Base-by-base conservation (phyloP, 2,797 vertebrate species). In the Caiman crocodilus region DNA sequence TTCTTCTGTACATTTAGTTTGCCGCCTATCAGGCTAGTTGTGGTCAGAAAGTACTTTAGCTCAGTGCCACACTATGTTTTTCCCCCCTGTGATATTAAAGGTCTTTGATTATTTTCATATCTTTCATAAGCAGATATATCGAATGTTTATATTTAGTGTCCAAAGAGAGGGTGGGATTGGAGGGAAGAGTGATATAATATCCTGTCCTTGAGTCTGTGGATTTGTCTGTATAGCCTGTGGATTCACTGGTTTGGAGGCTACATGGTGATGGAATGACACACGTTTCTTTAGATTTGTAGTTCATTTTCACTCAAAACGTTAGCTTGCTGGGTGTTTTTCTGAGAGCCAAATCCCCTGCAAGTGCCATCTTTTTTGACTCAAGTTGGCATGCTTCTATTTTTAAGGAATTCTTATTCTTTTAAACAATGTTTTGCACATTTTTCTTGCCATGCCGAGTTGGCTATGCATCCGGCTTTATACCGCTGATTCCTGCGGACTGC, bases 1-100 rank as follows among this genome's bases (percentile, higher is more conserved):
- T 94, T 93, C 88, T 93, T 89, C 87, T 81, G 94, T 94, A 76
- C 61, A 76, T 96, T 96, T 93, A 89, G 84, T 88, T 89, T 88
- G 89, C 89, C 58, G 84, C 94, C 94, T 92, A 85, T 93, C 94
- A 88, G 94, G 86, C 84, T 60, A 18, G 67, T 14, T 80, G 84
- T 77, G 94, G 94, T 96, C 90, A 91, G 90, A 84, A 91, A 78
- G 88, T 65, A 87, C 86, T 92, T 92, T 76, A 76, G 32, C 69
- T 84, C 11, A 56, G 69, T 42, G 94, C 92, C 92, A 87, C 75
- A 87, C 60, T 69, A 92, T 92, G 80, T 73, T 74, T 90, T 88
- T 85, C 30, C 56, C 88, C 82, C 58, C 35, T 28, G 42, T 93
- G 73, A 83, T 75, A 87, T 87, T 89, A 84, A 92, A 82, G 76